phyloP scores from a whole-genome alignment of 1,140 invertebrate species.

The Notospermus geniculatus region DNA sequence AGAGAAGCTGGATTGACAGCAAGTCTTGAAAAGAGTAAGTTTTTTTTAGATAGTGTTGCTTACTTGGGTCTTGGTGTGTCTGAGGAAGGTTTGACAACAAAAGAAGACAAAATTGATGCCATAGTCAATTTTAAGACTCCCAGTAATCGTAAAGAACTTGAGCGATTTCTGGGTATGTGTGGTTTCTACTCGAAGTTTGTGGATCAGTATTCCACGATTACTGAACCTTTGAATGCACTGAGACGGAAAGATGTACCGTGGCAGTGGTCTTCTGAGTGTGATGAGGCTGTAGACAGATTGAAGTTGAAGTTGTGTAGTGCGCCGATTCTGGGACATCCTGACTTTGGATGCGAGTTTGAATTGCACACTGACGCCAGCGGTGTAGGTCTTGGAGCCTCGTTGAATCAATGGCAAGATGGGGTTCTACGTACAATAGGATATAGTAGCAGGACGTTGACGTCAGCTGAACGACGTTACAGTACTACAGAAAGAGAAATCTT shows the following conservation, averaged over 20 bases:
- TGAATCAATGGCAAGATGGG: slow-evolving; percentile 2
- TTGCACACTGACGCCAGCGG: slow-evolving; percentile 7
- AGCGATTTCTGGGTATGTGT: slow-evolving; percentile 1
- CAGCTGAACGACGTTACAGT: neutral
- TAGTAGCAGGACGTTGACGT: neutral
- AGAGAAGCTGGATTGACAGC: slow-evolving; percentile 44
- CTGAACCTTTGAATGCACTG: neutral
- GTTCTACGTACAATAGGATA: neutral
- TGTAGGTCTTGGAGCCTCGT: neutral
- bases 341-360: neutral
- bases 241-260: neutral
- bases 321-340: neutral
- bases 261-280: neutral
- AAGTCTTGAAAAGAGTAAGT: slow-evolving; percentile 54
- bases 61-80: slow-evolving; percentile 30
- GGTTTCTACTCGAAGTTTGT: neutral
- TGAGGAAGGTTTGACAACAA: neutral
- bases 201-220: neutral
- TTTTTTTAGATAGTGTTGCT: slow-evolving; percentile 34
- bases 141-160: neutral
- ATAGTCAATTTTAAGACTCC: neutral
- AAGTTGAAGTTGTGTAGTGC: neutral
- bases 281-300: neutral
- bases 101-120: neutral
- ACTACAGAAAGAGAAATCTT: slow-evolving; percentile 5